Conservation (phyloP, 23 tunicate species). For the Ciona savignyi region DNA sequence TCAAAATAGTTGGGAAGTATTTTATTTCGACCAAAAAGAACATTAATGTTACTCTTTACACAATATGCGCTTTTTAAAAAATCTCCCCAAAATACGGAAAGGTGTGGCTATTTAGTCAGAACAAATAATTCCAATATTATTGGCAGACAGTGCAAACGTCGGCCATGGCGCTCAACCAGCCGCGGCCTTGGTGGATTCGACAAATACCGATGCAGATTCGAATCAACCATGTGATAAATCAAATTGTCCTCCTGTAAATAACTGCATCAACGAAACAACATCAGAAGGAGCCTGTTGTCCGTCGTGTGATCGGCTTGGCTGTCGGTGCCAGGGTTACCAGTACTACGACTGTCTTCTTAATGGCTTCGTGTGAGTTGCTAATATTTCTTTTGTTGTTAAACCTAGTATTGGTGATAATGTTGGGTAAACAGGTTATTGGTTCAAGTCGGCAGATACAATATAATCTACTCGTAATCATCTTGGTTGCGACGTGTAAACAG, state of each 20-base stretch:
- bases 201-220: background rate
- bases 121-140: background rate
- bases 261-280: conserved; percentile 55
- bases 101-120: background rate
- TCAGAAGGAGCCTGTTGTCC: conserved; percentile 51
- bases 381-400: too few relatives aligned
- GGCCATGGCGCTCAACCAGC: background rate
- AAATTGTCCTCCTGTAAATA: background rate
- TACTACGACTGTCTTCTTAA: conserved; percentile 60
- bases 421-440: too few relatives aligned
- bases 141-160: background rate
- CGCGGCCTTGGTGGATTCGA: background rate
- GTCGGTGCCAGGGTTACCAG: conserved; percentile 81
- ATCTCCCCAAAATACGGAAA: too few relatives aligned
- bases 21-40: too few relatives aligned
- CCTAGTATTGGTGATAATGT: too few relatives aligned
- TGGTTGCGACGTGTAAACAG: too few relatives aligned
- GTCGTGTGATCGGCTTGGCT: conserved; percentile 41
- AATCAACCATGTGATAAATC: background rate
- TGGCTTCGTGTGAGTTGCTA: conserved; percentile 55
- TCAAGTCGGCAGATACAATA: too few relatives aligned
- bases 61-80: too few relatives aligned
- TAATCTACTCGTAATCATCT: too few relatives aligned
- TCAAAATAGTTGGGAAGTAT: too few relatives aligned
- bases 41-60: too few relatives aligned